Percentiles rank a stretch among this genome's conserved stretches.
These are phyloP conservation scores for Keiferia lycopersicella DNA, from an alignment of 2,888 invertebrate species.

Conservation along the genomic window DNA sequence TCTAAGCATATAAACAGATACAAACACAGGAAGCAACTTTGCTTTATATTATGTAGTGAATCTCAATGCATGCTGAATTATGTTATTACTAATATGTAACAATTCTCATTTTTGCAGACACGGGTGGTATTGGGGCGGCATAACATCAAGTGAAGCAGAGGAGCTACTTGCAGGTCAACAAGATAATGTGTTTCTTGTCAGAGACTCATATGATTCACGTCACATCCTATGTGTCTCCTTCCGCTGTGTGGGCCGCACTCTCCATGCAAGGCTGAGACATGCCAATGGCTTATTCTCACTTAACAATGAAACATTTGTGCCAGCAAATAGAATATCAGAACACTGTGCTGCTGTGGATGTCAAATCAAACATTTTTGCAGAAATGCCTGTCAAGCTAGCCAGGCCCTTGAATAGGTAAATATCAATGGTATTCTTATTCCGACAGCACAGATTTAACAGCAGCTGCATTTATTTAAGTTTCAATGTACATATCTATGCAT, in stretches of 20 bases:
- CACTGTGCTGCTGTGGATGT: conserved; percentile 77
- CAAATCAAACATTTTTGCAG: conserved; percentile 66
- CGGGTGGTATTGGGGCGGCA: conserved; percentile 90
- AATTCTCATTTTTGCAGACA: conserved; percentile 58
- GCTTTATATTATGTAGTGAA: no score
- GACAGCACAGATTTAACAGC: no score
- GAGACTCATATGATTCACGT: conserved; percentile 86
- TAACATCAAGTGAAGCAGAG: conserved; percentile 87
- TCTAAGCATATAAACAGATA: no score
- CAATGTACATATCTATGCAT: no score
- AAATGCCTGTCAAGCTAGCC: conserved; percentile 75
- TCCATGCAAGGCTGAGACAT: conserved; percentile 87
- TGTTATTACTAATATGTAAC: neutral
- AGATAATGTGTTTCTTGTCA: conserved; percentile 87
- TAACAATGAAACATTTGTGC: conserved; percentile 81
- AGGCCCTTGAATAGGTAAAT: conserved; percentile 74
- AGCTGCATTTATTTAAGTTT: no score
- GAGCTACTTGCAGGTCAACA: conserved; percentile 84
- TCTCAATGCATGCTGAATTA: neutral
- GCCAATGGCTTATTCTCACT: conserved; percentile 85
- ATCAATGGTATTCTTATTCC: conserved; percentile 5
- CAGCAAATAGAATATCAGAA: conserved; percentile 74
- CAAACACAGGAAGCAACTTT: no score
- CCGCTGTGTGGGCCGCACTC: conserved; percentile 84
- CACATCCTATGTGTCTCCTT: conserved; percentile 88